phyloP scores from a whole-genome alignment of 1,140 invertebrate genomes.

The Colletes latitarsis region DNA sequence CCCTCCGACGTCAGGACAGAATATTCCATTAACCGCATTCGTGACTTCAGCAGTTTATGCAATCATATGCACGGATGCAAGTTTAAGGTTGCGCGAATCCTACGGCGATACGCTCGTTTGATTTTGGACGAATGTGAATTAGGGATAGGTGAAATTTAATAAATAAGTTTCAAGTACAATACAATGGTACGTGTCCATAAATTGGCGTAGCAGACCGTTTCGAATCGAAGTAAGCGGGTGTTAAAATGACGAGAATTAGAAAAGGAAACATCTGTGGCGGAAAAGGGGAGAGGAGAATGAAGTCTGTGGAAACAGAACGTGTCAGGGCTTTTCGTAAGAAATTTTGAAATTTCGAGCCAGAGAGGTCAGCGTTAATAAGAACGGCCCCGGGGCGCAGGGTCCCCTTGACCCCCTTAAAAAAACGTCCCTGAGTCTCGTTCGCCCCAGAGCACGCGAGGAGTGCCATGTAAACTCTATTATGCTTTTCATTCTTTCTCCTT shows the following conservation, averaged over 20 bases:
- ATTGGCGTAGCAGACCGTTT: background rate
- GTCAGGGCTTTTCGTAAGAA: background rate
- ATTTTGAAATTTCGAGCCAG: conserved; percentile 33
- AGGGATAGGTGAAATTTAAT: too few species aligned
- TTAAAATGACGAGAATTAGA: background rate
- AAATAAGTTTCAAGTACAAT: too few species aligned
- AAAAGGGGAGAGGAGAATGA: background rate
- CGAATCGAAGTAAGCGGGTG: background rate
- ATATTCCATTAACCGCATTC: conserved; percentile 30
- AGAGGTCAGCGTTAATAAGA: conserved; percentile 57
- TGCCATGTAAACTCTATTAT: conserved; percentile 58
- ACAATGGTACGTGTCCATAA: conserved; percentile 23
- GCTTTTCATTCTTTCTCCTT: conserved; percentile 33
- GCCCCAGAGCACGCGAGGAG: conserved; percentile 44
- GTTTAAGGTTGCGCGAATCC: conserved; percentile 42
- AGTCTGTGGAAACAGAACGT: background rate
- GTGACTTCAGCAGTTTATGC: conserved; percentile 25
- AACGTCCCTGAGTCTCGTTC: conserved; percentile 69
- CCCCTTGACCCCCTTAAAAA: conserved; percentile 76
- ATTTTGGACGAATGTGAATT: too few species aligned
- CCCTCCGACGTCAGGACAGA: background rate
- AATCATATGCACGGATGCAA: conserved; percentile 39
- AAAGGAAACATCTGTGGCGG: background rate
- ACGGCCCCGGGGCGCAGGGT: conserved; percentile 68
- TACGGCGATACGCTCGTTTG: conserved; percentile 9